Evolutionary conservation across 1,140 invertebrate genomes (phyloP).

Genomic region (Leptinotarsa lineolata): DNA sequence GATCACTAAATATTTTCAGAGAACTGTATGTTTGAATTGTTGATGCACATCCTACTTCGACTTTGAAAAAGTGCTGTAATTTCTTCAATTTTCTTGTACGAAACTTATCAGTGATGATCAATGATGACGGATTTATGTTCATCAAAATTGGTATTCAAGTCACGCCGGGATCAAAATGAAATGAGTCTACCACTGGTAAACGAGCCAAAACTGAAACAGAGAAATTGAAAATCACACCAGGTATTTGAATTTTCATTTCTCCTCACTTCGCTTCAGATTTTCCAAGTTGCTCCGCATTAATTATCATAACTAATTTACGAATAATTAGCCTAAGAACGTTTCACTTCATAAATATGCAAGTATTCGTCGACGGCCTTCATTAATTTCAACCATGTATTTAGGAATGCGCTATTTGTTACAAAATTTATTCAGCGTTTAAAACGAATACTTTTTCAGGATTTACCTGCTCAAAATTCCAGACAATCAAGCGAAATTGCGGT

Average conservation of each 20-base stretch:
- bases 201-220: background rate
- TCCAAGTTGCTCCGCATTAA: slow-evolving; percentile 33
- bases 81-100: no score
- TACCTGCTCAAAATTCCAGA: background rate
- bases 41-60: no score
- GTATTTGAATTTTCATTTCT: slow-evolving; percentile 40
- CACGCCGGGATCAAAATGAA: background rate
- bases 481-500: background rate
- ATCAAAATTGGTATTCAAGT: no score
- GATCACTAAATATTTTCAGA: no score
- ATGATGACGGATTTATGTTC: no score
- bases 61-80: no score
- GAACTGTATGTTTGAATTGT: no score
- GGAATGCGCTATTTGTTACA: slow-evolving; percentile 7
- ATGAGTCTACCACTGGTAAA: background rate
- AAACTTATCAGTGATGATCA: no score
- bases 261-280: slow-evolving; percentile 28
- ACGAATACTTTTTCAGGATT: background rate
- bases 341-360: slow-evolving; percentile 38
- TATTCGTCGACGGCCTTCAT: slow-evolving; percentile 21
- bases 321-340: slow-evolving; percentile 36
- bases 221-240: slow-evolving; percentile 27
- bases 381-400: slow-evolving; percentile 5
- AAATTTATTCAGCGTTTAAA: slow-evolving; percentile 12
- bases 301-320: slow-evolving; percentile 40